Evolutionary conservation across 2,797 vertebrate species (phyloP).

Genomic region (Rhinophrynus dorsalis): DNA sequence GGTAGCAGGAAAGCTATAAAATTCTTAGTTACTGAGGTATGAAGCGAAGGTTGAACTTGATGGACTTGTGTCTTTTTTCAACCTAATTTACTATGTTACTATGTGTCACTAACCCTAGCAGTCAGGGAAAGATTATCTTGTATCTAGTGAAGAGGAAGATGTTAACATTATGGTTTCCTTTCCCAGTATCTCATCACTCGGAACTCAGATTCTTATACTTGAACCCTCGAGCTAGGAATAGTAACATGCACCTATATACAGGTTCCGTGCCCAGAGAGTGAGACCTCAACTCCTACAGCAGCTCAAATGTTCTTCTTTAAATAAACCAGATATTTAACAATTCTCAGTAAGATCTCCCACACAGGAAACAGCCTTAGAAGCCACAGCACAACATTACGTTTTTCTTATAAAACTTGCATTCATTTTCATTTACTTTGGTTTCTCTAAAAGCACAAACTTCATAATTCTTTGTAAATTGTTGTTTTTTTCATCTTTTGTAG

Average conservation of each 20-base stretch:
- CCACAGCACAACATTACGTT: neutral
- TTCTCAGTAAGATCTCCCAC: neutral
- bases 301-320: neutral
- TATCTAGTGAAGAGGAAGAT: neutral
- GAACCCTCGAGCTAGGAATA: neutral
- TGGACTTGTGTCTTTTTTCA: too few relatives aligned
- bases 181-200: neutral
- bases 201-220: neutral
- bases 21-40: too few relatives aligned
- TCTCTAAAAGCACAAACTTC: too few relatives aligned
- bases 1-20: too few relatives aligned
- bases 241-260: neutral
- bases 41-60: too few relatives aligned
- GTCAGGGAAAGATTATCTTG: neutral
- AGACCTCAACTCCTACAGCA: neutral
- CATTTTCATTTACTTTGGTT: too few relatives aligned
- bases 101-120: too few relatives aligned
- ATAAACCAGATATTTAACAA: neutral
- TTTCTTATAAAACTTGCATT: neutral
- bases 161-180: neutral
- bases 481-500: too few relatives aligned
- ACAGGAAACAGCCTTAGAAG: neutral
- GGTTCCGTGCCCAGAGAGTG: neutral
- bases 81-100: too few relatives aligned
- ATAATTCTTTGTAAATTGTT: too few relatives aligned